A percentile compares a stretch with the other conserved stretches of the same genome.
phyloP scores from a whole-genome alignment of 2,888 invertebrate genomes.

The Cepaea hortensis region DNA sequence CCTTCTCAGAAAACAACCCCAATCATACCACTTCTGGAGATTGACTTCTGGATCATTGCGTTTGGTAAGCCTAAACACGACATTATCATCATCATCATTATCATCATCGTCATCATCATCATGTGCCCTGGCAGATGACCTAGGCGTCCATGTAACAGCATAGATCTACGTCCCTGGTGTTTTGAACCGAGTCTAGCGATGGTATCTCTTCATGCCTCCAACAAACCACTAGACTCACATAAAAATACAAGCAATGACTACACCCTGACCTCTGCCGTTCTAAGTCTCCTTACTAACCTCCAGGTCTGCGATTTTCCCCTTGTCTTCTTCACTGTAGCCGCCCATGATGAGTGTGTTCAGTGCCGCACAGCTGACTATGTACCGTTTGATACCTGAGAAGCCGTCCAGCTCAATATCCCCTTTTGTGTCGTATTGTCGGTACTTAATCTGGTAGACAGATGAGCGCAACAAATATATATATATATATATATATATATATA shows the following conservation, averaged over 20 bases:
- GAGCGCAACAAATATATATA: background rate
- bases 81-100: no score
- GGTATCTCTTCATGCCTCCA: background rate
- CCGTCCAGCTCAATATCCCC: conserved; percentile 47
- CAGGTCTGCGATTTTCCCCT: background rate
- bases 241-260: background rate
- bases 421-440: conserved; percentile 28
- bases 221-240: background rate
- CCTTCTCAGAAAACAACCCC: no score
- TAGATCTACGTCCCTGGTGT: no score
- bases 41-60: no score
- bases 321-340: conserved; percentile 43
- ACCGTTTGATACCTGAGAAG: conserved; percentile 19
- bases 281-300: conserved; percentile 11
- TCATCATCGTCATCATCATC: no score
- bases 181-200: no score
- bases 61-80: no score
- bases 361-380: conserved; percentile 46
- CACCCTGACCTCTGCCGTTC: background rate
- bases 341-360: conserved; percentile 48
- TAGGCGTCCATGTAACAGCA: no score
- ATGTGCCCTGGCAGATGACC: no score
- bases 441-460: conserved; percentile 38
- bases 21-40: no score
- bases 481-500: no score